Evolutionary conservation across 1,140 invertebrate species (phyloP).

Genomic region (Octopus bimaculoides): DNA sequence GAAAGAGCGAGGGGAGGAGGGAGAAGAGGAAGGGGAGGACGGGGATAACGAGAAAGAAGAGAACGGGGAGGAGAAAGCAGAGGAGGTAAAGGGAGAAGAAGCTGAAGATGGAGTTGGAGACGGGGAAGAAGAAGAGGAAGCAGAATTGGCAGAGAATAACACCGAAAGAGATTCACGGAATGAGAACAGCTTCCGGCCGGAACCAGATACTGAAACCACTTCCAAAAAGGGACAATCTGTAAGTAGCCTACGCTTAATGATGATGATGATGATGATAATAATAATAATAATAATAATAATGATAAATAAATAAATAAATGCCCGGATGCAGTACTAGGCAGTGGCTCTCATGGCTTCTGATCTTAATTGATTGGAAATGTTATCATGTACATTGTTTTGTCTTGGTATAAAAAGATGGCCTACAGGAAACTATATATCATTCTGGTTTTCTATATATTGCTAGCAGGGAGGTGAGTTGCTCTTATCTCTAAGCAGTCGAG

Average conservation of each 20-base stretch:
- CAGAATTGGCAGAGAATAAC: neutral
- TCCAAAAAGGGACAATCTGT: neutral
- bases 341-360: too few species aligned
- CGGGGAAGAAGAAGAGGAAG: constrained; percentile 1
- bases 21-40: neutral
- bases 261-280: neutral
- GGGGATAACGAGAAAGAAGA: neutral
- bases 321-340: too few species aligned
- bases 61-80: neutral
- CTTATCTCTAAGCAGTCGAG: too few species aligned
- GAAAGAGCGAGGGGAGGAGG: constrained; percentile 13
- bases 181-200: neutral
- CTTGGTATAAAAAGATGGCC: too few species aligned
- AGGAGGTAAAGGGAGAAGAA: constrained; percentile 10
- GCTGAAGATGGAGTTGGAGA: constrained; percentile 8
- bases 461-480: too few species aligned
- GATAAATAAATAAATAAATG: too few species aligned
- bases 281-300: too few species aligned
- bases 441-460: too few species aligned
- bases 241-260: neutral
- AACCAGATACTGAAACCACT: neutral
- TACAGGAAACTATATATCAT: too few species aligned
- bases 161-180: neutral
- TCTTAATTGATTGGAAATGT: too few species aligned
- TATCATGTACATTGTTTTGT: too few species aligned